Conservation (phyloP, 2,888 invertebrate species). For the Agrochola circellaris region DNA sequence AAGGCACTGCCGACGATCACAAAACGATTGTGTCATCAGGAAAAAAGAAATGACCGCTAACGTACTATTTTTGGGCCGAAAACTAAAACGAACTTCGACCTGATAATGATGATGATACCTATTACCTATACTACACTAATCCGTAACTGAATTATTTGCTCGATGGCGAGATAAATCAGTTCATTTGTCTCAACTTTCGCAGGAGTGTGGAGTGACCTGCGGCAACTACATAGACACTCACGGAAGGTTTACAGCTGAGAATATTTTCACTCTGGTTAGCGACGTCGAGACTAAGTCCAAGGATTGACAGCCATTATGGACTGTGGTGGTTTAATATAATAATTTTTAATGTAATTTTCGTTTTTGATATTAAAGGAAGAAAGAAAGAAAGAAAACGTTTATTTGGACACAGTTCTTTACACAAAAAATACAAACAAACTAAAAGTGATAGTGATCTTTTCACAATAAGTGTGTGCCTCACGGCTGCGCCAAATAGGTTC, state of each 20-base stretch:
- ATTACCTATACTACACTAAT: neutral
- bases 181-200: slow-evolving; percentile 46
- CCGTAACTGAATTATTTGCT: neutral
- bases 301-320: slow-evolving; percentile 62
- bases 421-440: too few species aligned
- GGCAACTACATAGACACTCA: slow-evolving; percentile 84
- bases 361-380: neutral
- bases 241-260: slow-evolving; percentile 85
- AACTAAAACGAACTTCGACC: neutral
- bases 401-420: too few species aligned
- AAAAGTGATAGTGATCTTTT: too few species aligned
- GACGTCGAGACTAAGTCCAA: slow-evolving; percentile 83
- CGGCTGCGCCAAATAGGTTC: too few species aligned
- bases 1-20: neutral
- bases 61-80: neutral
- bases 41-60: neutral
- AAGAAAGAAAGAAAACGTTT: too few species aligned
- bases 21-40: neutral
- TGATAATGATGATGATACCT: neutral
- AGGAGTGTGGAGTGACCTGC: slow-evolving; percentile 89
- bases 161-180: too few species aligned
- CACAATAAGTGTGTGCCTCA: too few species aligned
- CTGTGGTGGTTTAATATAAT: neutral
- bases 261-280: slow-evolving; percentile 84
- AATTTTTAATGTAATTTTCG: neutral